phyloP scores from a whole-genome alignment of 2,888 invertebrate species.

The Nyleta sp. region DNA sequence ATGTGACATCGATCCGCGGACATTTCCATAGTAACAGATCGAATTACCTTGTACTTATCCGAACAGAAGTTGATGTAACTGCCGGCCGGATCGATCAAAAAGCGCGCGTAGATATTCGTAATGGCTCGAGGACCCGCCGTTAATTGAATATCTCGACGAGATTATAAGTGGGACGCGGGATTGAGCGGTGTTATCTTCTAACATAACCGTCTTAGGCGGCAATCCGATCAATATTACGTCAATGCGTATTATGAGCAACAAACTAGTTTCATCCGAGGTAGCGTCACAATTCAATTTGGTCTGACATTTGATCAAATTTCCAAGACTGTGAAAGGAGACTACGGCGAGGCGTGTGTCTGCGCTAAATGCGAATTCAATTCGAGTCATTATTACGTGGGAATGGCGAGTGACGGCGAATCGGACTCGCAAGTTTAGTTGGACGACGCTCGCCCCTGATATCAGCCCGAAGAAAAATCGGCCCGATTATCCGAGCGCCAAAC shows the following conservation, averaged over 20 bases:
- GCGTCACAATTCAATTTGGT: constrained; percentile 41
- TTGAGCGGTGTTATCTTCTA: constrained; percentile 27
- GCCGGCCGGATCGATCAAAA: constrained; percentile 3
- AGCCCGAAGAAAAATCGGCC: too few species aligned
- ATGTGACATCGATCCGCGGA: constrained; percentile 18
- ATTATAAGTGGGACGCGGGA: constrained; percentile 22
- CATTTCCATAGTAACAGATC: constrained; percentile 42
- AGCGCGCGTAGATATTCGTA: background rate
- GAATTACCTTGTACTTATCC: constrained; percentile 31
- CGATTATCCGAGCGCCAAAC: too few species aligned
- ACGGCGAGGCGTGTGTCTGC: constrained; percentile 28
- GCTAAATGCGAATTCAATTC: constrained; percentile 37
- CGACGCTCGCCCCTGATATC: too few species aligned
- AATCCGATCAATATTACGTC: constrained; percentile 53
- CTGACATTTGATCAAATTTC: constrained; percentile 55
- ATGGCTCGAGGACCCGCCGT: background rate
- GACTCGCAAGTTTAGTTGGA: too few species aligned
- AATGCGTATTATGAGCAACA: constrained; percentile 43
- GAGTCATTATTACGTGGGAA: constrained; percentile 31
- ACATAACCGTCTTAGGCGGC: constrained; percentile 21
- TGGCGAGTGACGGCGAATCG: constrained; percentile 15
- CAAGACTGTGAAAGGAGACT: constrained; percentile 42
- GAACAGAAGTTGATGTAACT: constrained; percentile 7
- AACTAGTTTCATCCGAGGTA: constrained; percentile 43
- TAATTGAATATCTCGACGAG: constrained; percentile 28